A percentile compares a stretch with the other conserved stretches of the same genome.
phyloP scores from a whole-genome alignment of 2,888 invertebrate species.

The Paralinhomoeus sp. region DNA sequence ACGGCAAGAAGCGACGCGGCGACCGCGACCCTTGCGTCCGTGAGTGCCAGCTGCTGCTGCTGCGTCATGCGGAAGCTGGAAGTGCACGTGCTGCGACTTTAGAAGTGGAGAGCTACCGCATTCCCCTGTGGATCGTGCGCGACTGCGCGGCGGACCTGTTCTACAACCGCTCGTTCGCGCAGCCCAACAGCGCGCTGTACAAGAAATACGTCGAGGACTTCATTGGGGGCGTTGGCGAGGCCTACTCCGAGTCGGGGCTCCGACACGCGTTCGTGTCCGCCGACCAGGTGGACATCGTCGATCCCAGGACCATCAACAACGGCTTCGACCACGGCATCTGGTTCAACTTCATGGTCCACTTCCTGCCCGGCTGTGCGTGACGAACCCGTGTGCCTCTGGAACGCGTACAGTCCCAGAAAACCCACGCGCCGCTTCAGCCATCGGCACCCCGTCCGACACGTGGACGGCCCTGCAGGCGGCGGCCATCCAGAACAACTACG shows the following conservation, averaged over 20 bases:
- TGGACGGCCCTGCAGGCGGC: conserved; percentile 10
- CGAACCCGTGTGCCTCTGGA: too few species aligned
- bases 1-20: conserved; percentile 16
- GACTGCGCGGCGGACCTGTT: conserved; percentile 13
- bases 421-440: too few species aligned
- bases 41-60: conserved; percentile 9
- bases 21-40: conserved; percentile 14
- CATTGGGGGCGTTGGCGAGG: not conserved
- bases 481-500: conserved; percentile 16
- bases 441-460: not conserved
- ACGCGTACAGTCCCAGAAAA: too few species aligned
- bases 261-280: not conserved
- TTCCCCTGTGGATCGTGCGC: conserved; percentile 13
- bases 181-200: conserved; percentile 15
- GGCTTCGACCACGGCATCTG: conserved; percentile 20
- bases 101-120: not conserved
- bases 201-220: conserved; percentile 9
- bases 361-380: conserved; percentile 12
- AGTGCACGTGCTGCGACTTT: too few species aligned
- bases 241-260: not conserved
- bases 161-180: conserved; percentile 14
- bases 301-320: conserved; percentile 17
- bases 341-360: conserved; percentile 21
- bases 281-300: conserved; percentile 16
- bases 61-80: not conserved